Conservation (phyloP, 2,113 vertebrate species). For the Otolemur garnettii region DNA sequence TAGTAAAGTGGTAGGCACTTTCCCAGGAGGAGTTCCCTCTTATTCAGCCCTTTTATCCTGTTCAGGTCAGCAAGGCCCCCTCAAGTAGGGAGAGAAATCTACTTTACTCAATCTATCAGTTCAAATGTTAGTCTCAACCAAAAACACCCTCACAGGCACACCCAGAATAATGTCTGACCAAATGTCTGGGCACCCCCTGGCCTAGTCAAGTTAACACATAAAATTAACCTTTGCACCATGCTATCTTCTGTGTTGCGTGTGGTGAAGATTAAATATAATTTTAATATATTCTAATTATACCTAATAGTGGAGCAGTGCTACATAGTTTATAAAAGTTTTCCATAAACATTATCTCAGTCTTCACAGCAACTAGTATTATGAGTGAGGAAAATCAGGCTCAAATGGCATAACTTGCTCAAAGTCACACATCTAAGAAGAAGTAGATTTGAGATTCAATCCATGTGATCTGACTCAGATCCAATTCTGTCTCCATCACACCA, state of each 20-base stretch:
- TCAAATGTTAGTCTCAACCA: background rate
- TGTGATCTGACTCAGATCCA: background rate
- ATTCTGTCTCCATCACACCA: background rate
- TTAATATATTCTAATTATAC: constrained; percentile 50
- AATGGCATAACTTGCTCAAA: background rate
- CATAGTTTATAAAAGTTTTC: constrained; percentile 39
- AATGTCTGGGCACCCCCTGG: background rate
- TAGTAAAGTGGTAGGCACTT: background rate
- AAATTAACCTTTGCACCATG: background rate
- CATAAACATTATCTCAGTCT: background rate
- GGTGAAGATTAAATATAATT: constrained; percentile 34
- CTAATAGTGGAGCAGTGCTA: constrained; percentile 4
- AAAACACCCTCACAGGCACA: background rate
- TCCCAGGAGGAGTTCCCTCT: background rate
- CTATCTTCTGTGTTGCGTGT: background rate
- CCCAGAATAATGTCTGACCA: background rate
- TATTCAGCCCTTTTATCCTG: background rate
- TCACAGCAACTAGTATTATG: background rate
- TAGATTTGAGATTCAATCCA: background rate
- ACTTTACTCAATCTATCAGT: background rate
- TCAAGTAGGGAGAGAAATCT: background rate
- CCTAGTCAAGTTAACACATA: background rate
- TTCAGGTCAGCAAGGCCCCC: background rate
- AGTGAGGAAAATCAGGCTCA: background rate
- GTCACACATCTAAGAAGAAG: constrained; percentile 31